phyloP scores from a whole-genome alignment of 2,888 invertebrate species.

The Neoascia interrupta region DNA sequence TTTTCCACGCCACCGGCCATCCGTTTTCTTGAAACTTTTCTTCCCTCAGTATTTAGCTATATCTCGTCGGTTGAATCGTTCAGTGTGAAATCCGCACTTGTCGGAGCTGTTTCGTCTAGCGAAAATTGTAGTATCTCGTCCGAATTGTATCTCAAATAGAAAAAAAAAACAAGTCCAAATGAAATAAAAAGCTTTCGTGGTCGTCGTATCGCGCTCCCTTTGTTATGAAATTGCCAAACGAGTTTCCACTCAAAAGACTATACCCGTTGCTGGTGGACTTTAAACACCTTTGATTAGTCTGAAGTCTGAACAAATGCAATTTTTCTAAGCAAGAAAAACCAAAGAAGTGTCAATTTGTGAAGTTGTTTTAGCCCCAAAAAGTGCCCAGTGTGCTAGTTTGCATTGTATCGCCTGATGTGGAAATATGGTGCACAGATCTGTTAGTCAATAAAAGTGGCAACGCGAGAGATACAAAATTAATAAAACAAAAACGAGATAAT shows the following conservation, averaged over 20 bases:
- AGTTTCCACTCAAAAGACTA: constrained; percentile 56
- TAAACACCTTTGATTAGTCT: constrained; percentile 37
- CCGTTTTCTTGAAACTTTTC: constrained; percentile 45
- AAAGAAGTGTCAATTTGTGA: constrained; percentile 16
- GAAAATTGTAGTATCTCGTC: constrained; percentile 1
- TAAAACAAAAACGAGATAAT: not conserved
- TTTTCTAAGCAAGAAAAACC: constrained; percentile 11
- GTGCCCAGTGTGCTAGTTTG: not conserved
- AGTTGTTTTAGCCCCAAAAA: constrained; percentile 21
- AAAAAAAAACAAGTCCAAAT: constrained; percentile 36
- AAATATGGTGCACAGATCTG: constrained; percentile 23
- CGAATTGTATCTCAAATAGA: constrained; percentile 28
- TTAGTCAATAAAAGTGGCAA: constrained; percentile 17
- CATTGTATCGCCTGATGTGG: constrained; percentile 6
- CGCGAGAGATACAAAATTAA: no score
- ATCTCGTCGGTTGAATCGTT: constrained; percentile 68
- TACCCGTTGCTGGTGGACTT: constrained; percentile 58
- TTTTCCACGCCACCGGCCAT: constrained; percentile 13
- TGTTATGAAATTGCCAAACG: constrained; percentile 62
- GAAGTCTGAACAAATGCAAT: constrained; percentile 40
- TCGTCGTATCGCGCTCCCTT: no score
- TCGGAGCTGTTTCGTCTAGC: constrained; percentile 69
- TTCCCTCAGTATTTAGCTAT: constrained; percentile 50
- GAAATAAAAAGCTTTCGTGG: constrained; percentile 40
- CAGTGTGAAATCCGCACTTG: constrained; percentile 76